Evolutionary conservation across 2,888 invertebrate species (phyloP).

Genomic region (Tyria jacobaeae): DNA sequence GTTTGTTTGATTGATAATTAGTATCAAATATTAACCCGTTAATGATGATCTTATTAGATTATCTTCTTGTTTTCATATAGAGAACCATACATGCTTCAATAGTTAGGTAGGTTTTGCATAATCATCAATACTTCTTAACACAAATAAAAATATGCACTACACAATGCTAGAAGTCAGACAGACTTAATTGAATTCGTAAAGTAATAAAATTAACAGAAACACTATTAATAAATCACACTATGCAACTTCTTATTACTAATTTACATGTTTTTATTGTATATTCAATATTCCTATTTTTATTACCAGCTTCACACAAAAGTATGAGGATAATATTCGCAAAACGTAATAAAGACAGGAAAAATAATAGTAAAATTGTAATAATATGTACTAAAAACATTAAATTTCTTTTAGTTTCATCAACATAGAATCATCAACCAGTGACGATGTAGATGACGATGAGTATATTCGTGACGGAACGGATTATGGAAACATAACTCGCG

Average conservation of each 20-base stretch:
- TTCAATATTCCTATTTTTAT: neutral
- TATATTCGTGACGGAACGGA: slow-evolving; percentile 80
- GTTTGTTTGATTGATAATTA: neutral
- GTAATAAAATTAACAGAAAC: neutral
- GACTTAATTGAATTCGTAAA: neutral
- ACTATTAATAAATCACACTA: neutral
- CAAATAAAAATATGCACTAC: no score
- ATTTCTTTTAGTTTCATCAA: slow-evolving; percentile 85
- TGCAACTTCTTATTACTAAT: neutral
- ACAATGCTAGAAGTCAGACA: no score
- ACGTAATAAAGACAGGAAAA: no score
- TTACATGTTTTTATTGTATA: neutral
- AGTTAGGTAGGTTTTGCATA: no score
- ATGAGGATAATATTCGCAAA: no score
- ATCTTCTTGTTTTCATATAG: no score
- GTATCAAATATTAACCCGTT: neutral
- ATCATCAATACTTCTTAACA: no score
- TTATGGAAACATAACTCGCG: slow-evolving; percentile 76
- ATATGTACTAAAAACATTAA: neutral
- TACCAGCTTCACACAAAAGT: no score
- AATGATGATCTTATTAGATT: no score
- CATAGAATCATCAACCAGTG: slow-evolving; percentile 89
- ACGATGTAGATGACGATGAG: slow-evolving; percentile 86
- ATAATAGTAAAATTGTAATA: no score
- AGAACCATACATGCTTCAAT: no score